Evolutionary conservation across 2,888 invertebrate genomes (phyloP).

Genomic region (Synergus gifuensis): DNA sequence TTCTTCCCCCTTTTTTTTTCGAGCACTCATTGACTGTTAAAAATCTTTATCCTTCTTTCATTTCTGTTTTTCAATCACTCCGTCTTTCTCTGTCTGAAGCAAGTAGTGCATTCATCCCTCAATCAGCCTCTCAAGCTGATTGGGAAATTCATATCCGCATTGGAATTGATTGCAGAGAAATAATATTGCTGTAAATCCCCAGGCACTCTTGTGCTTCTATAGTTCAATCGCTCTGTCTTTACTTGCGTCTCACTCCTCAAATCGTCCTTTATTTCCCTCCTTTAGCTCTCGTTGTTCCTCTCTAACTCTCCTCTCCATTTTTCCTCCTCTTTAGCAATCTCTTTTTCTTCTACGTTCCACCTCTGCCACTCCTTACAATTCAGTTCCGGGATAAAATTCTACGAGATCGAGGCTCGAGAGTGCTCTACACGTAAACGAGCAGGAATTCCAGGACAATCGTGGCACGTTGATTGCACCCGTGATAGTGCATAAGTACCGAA

Average conservation of each 20-base stretch:
- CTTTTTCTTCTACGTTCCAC: not conserved
- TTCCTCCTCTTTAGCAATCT: not conserved
- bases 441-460: conserved; percentile 49
- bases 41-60: conserved; percentile 25
- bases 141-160: conserved; percentile 43
- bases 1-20: not conserved
- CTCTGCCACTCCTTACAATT: not conserved
- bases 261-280: not conserved
- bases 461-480: conserved; percentile 50
- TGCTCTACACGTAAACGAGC: conserved; percentile 46
- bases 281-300: not conserved
- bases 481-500: conserved; percentile 48
- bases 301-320: not conserved
- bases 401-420: conserved; percentile 28
- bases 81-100: conserved; percentile 33
- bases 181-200: conserved; percentile 43
- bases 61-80: conserved; percentile 22
- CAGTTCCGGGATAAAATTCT: conserved; percentile 42
- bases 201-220: conserved; percentile 20
- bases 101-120: conserved; percentile 29
- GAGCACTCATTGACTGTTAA: conserved; percentile 21
- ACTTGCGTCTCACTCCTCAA: not conserved
- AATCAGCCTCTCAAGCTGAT: conserved; percentile 42
- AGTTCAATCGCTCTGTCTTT: not conserved
- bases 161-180: conserved; percentile 42